Evolutionary conservation across 2,113 vertebrate species (phyloP).

Genomic region (Charadrius vociferus): DNA sequence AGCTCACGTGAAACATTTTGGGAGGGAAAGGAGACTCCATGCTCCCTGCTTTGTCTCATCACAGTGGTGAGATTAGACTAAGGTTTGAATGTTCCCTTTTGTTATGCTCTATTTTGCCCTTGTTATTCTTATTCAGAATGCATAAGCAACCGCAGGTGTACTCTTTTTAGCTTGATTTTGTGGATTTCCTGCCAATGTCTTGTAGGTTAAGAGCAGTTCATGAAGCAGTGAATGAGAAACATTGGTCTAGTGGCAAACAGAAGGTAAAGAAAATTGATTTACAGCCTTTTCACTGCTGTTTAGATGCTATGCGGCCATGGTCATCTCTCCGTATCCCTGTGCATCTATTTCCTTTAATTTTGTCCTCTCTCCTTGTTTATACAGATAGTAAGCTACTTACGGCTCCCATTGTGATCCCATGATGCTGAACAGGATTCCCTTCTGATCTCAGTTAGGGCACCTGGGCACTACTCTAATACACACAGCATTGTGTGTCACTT

Average conservation of each 20-base stretch:
- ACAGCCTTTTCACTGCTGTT: neutral
- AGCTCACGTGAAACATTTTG: neutral
- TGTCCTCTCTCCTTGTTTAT: neutral
- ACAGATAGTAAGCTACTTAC: neutral
- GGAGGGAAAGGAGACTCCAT: neutral
- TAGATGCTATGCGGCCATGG: neutral
- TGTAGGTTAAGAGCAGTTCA: neutral
- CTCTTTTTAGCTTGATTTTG: neutral
- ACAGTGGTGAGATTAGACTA: neutral
- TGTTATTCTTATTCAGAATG: neutral
- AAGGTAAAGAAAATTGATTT: neutral
- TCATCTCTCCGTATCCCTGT: neutral
- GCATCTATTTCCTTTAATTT: neutral
- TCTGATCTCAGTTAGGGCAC: neutral
- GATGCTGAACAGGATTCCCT: neutral
- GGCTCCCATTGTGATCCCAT: neutral
- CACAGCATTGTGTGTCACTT: neutral
- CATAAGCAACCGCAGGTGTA: accelerated
- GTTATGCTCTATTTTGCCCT: neutral
- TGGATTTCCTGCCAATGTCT: neutral
- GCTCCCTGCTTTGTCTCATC: neutral
- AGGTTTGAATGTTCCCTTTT: neutral
- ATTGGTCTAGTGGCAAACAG: neutral
- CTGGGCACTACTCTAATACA: neutral
- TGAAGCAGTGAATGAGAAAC: neutral